phyloP scores from a whole-genome alignment of 2,888 invertebrate species.

The Ornithoptera priamus region DNA sequence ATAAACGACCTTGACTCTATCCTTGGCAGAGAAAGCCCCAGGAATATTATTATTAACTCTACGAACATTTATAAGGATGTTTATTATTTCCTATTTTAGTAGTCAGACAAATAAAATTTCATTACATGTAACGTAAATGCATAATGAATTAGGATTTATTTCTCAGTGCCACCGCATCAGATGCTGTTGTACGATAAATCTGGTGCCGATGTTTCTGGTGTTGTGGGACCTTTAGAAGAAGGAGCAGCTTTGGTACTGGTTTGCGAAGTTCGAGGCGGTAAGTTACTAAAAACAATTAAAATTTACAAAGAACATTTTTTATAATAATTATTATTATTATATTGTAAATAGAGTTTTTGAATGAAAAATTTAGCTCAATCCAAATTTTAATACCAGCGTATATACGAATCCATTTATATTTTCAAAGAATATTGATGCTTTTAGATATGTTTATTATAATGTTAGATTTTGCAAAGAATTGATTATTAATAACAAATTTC shows the following conservation, averaged over 20 bases:
- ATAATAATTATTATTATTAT: too few relatives aligned
- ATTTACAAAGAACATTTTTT: neutral
- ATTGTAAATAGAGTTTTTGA: neutral
- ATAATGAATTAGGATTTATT: slow-evolving; percentile 30
- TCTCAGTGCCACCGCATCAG: slow-evolving; percentile 93
- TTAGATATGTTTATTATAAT: too few relatives aligned
- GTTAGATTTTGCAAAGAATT: too few relatives aligned
- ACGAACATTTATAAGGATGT: too few relatives aligned
- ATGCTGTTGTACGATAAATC: slow-evolving; percentile 91
- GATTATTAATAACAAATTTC: too few relatives aligned
- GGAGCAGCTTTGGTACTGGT: slow-evolving; percentile 89
- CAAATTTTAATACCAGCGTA: too few relatives aligned
- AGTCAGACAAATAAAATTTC: neutral
- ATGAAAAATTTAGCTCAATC: neutral
- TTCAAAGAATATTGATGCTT: too few relatives aligned
- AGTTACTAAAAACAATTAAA: slow-evolving; percentile 54
- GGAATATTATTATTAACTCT: too few relatives aligned
- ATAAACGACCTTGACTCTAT: too few relatives aligned
- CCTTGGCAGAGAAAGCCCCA: too few relatives aligned
- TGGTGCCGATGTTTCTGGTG: slow-evolving; percentile 88
- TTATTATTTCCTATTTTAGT: too few relatives aligned
- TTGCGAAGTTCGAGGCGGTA: slow-evolving; percentile 94
- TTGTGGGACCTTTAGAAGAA: slow-evolving; percentile 91
- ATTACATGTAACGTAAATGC: neutral
- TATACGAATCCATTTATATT: too few relatives aligned